A percentile compares a stretch with the other conserved stretches of the same genome.
Conservation (phyloP, 2,113 vertebrate species). For the Neogale vison region DNA sequence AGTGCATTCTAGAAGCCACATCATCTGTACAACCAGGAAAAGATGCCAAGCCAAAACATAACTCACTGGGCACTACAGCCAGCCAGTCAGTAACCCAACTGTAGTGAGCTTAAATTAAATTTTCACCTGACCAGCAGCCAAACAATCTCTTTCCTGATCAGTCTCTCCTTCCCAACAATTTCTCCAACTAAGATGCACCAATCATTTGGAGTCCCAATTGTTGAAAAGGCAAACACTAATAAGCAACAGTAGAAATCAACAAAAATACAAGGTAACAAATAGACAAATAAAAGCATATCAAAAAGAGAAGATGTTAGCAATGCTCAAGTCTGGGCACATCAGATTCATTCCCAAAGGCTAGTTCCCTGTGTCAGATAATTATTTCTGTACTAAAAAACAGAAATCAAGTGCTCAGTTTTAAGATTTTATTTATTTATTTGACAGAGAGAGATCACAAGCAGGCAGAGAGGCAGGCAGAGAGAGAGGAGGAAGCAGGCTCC, state of each 20-base stretch:
- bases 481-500: too few relatives aligned
- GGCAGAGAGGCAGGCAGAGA: too few relatives aligned
- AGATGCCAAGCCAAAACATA: conserved; percentile 14
- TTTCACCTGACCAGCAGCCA: not conserved
- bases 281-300: not conserved
- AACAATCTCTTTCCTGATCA: not conserved
- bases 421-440: too few relatives aligned
- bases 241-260: not conserved
- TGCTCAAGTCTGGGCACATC: not conserved
- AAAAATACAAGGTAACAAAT: not conserved
- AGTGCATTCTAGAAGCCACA: not conserved
- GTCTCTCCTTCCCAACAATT: not conserved
- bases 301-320: not conserved
- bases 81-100: not conserved
- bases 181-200: not conserved
- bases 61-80: not conserved
- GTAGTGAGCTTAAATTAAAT: conserved; percentile 7
- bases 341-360: conserved; percentile 18
- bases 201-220: not conserved
- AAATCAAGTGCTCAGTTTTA: conserved; percentile 36
- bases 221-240: not conserved
- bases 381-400: conserved; percentile 46
- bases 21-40: not conserved
- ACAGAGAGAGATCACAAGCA: too few relatives aligned
- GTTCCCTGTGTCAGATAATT: not conserved